Conservation (phyloP, 2,888 invertebrate genomes). For the Diaphora mendica region DNA sequence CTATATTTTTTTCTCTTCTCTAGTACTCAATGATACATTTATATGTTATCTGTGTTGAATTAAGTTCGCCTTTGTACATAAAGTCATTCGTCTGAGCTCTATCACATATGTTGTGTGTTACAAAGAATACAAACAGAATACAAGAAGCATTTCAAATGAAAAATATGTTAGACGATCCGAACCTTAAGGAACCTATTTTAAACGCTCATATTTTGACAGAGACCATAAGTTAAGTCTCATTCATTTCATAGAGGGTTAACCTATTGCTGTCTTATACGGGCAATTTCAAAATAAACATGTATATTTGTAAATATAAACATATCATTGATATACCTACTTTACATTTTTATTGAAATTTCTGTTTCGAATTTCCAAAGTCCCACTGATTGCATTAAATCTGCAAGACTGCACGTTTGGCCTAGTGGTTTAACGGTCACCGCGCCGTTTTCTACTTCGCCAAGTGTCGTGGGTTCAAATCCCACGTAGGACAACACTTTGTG, state of each 20-base stretch:
- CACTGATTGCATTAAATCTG: background rate
- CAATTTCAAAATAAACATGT: too few species aligned
- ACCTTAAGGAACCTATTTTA: too few species aligned
- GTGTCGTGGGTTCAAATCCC: too few species aligned
- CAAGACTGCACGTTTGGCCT: too few species aligned
- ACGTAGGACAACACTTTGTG: too few species aligned
- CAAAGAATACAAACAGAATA: background rate
- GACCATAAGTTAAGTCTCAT: background rate
- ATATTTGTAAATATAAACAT: background rate
- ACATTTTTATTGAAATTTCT: too few species aligned
- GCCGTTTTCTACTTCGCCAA: too few species aligned
- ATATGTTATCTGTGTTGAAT: constrained; percentile 3
- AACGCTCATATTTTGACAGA: too few species aligned
- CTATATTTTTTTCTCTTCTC: background rate
- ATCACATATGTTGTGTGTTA: background rate
- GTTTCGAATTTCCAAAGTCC: background rate
- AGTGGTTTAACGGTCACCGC: too few species aligned
- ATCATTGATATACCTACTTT: too few species aligned
- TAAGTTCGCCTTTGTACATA: constrained; percentile 2
- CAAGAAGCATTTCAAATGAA: background rate
- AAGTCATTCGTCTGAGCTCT: constrained; percentile 4
- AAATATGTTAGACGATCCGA: background rate
- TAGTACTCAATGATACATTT: constrained; percentile 2
- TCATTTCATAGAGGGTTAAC: background rate
- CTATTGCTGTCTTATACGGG: too few species aligned